These are phyloP conservation scores for Formica exsecta DNA, from an alignment of 1,140 invertebrate genomes.

Conservation along the genomic window DNA sequence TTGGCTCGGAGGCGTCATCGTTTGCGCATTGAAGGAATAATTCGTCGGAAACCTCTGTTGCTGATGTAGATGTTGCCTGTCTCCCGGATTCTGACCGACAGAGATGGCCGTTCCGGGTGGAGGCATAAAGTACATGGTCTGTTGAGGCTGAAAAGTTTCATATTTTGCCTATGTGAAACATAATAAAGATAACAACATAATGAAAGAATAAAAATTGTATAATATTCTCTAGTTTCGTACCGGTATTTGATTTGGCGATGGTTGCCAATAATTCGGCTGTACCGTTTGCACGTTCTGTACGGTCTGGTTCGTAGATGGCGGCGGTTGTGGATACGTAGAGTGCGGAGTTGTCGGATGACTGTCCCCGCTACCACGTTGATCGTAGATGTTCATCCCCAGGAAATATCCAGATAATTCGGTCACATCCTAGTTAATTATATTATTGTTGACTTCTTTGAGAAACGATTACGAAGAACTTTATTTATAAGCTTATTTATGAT, in stretches of 20 bases:
- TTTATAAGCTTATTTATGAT: not conserved
- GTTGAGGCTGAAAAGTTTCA: constrained; percentile 78
- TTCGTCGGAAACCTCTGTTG: constrained; percentile 82
- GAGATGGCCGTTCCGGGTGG: constrained; percentile 80
- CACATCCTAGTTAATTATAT: constrained; percentile 74
- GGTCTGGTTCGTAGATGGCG: constrained; percentile 76
- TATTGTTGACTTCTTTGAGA: not conserved
- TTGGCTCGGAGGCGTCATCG: constrained; percentile 84
- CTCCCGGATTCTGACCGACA: constrained; percentile 80
- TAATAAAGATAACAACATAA: not conserved
- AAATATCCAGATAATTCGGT: constrained; percentile 84
- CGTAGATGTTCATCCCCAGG: constrained; percentile 85
- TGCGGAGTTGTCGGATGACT: constrained; percentile 79
- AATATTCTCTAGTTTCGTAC: constrained; percentile 63
- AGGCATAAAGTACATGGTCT: constrained; percentile 85
- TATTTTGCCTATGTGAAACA: not conserved
- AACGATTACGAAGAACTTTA: not conserved
- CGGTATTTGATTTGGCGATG: constrained; percentile 81
- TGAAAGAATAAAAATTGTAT: not conserved
- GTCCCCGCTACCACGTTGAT: constrained; percentile 81
- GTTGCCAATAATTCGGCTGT: constrained; percentile 84
- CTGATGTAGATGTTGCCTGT: constrained; percentile 81
- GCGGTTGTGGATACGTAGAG: constrained; percentile 79
- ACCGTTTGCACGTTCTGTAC: constrained; percentile 78
- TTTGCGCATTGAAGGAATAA: constrained; percentile 84